These are phyloP conservation scores for Drosophila paranaensis DNA, from an alignment of 2,888 invertebrate species.

Conservation along the genomic window DNA sequence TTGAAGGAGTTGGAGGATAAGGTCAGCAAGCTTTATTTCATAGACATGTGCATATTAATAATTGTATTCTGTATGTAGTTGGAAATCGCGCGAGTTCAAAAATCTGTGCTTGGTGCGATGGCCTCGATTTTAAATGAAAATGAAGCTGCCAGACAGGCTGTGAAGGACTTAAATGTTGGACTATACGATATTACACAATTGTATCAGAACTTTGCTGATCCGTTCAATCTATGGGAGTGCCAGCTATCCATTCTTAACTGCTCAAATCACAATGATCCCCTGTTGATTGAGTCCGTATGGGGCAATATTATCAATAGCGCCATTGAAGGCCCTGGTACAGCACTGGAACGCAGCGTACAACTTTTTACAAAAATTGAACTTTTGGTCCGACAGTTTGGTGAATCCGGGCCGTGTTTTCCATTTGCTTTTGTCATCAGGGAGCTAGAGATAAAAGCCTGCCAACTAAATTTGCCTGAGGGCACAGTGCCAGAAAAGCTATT, in stretches of 20 bases:
- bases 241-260: slow-evolving; percentile 97
- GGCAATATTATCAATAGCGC: slow-evolving; percentile 88
- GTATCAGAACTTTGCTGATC: slow-evolving; percentile 96
- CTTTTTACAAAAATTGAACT: slow-evolving; percentile 91
- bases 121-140: slow-evolving; percentile 83
- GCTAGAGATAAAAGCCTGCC: slow-evolving; percentile 91
- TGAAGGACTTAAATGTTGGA: slow-evolving; percentile 91
- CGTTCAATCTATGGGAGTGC: slow-evolving; percentile 95
- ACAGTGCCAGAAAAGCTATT: slow-evolving; percentile 92
- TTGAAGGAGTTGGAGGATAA: slow-evolving; percentile 96
- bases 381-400: slow-evolving; percentile 91
- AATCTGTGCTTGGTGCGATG: slow-evolving; percentile 89
- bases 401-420: slow-evolving; percentile 95
- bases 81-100: slow-evolving; percentile 95
- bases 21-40: slow-evolving; percentile 74
- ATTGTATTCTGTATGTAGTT: slow-evolving; percentile 76
- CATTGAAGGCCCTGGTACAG: slow-evolving; percentile 83
- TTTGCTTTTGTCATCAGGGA: slow-evolving; percentile 93
- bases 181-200: slow-evolving; percentile 95
- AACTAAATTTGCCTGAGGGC: slow-evolving; percentile 89
- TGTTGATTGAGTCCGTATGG: slow-evolving; percentile 96
- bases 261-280: slow-evolving; percentile 95
- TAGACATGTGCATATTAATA: neutral
- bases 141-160: slow-evolving; percentile 87
- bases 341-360: slow-evolving; percentile 87